Percentiles rank a stretch among this genome's conserved stretches.
Conservation (phyloP, 2,888 invertebrate species). For the Charanyca ferruginea region DNA sequence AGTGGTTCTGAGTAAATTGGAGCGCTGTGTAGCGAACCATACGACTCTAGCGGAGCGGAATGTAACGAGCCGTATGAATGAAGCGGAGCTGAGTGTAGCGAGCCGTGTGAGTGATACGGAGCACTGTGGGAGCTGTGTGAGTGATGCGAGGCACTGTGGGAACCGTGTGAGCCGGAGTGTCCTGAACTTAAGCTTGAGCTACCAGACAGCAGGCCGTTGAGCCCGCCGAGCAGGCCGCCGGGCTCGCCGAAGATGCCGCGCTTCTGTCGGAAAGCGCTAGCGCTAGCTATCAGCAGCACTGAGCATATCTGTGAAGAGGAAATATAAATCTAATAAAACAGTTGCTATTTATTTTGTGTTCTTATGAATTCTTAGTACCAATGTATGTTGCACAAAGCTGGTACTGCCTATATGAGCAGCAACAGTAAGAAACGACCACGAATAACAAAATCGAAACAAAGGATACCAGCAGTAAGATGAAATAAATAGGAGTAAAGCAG, state of each 20-base stretch:
- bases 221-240: slow-evolving; percentile 67
- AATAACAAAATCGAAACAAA: background rate
- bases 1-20: slow-evolving; percentile 31
- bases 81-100: slow-evolving; percentile 27
- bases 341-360: background rate
- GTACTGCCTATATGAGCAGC: too few species aligned
- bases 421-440: background rate
- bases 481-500: background rate
- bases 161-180: slow-evolving; percentile 16
- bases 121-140: background rate
- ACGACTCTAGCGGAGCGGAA: slow-evolving; percentile 12
- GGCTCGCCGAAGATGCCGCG: slow-evolving; percentile 78
- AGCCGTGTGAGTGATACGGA: slow-evolving; percentile 13
- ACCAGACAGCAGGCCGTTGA: slow-evolving; percentile 26
- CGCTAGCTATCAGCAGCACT: slow-evolving; percentile 70
- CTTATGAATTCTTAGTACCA: background rate
- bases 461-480: background rate
- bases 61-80: slow-evolving; percentile 38
- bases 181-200: slow-evolving; percentile 19
- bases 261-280: slow-evolving; percentile 72
- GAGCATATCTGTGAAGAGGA: slow-evolving; percentile 68
- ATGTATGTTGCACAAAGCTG: background rate
- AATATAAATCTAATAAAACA: background rate
- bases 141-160: slow-evolving; percentile 3
- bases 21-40: background rate